Conservation (phyloP, 2,888 invertebrate genomes). For the Crematogaster levior region DNA sequence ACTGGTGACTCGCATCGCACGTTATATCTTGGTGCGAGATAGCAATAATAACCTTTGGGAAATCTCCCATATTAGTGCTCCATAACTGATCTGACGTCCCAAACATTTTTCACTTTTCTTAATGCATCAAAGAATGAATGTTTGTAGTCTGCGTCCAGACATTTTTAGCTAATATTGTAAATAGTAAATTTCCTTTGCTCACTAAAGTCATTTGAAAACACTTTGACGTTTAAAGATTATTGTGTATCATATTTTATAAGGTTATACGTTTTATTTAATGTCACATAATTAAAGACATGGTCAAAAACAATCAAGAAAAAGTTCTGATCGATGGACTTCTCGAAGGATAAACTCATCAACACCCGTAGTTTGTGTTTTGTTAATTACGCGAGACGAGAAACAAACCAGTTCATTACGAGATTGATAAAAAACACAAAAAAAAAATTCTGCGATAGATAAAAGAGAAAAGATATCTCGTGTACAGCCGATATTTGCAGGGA, state of each 20-base stretch:
- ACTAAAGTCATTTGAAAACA: conserved; percentile 34
- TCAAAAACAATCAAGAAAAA: background rate
- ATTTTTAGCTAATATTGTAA: background rate
- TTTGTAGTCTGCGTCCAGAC: background rate
- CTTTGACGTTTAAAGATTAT: background rate
- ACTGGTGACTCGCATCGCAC: conserved; percentile 21
- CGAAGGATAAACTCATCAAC: conserved; percentile 10
- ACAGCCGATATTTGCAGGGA: conserved; percentile 20
- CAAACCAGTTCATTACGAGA: conserved; percentile 8
- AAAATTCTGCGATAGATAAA: background rate
- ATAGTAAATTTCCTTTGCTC: conserved; percentile 62
- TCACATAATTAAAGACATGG: background rate
- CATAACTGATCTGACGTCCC: background rate
- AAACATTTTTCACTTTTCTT: background rate
- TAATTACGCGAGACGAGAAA: conserved; percentile 11
- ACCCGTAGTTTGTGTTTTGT: background rate
- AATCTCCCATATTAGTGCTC: background rate
- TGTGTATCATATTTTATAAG: background rate
- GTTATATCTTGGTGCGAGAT: conserved; percentile 13
- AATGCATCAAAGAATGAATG: background rate
- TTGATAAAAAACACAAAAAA: conserved; percentile 22
- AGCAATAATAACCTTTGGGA: background rate
- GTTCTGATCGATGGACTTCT: background rate
- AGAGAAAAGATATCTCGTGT: background rate
- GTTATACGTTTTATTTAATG: background rate